Conservation (phyloP, 2,797 vertebrate species). For the Tamandua tetradactyla region DNA sequence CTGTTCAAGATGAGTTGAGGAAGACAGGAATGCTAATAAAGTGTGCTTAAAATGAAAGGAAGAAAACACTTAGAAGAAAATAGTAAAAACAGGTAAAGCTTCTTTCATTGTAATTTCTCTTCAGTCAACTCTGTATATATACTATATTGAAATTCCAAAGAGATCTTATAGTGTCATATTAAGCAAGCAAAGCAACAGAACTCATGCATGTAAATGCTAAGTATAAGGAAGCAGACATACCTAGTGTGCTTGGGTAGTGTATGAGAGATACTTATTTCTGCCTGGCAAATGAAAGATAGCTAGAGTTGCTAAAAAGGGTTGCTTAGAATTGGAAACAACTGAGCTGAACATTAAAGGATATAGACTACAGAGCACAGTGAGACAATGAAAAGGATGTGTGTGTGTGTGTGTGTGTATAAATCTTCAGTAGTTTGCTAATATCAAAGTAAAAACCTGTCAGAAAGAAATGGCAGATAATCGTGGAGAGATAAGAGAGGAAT, state of each 20-base stretch:
- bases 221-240: not conserved
- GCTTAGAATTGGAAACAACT: not conserved
- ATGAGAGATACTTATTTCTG: not conserved
- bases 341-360: not conserved
- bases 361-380: not conserved
- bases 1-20: not conserved
- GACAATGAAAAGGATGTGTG: accelerated
- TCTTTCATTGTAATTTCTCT: not conserved
- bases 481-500: not conserved
- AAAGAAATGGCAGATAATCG: not conserved
- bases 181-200: not conserved
- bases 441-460: not conserved
- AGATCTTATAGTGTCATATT: not conserved
- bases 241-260: not conserved
- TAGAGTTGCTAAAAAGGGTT: not conserved
- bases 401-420: accelerated
- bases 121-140: not conserved
- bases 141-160: accelerated
- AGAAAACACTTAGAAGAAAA: not conserved
- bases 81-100: not conserved
- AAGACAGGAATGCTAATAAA: not conserved
- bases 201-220: not conserved
- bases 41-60: not conserved
- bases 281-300: not conserved
- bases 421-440: not conserved